Conservation (phyloP, 2,797 vertebrate genomes). For the Amblyraja radiata region DNA sequence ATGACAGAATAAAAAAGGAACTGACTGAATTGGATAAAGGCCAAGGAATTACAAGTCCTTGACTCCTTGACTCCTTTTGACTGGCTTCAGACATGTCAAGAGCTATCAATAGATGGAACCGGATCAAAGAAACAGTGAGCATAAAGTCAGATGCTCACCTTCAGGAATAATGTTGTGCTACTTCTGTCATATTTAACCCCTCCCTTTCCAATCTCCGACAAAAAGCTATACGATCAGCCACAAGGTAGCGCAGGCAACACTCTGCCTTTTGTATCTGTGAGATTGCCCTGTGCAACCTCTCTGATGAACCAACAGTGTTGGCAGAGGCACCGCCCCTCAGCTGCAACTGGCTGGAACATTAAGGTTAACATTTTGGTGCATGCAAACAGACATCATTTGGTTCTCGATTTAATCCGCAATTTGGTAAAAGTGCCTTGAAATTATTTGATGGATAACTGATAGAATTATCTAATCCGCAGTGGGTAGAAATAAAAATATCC, state of each 20-base stretch:
- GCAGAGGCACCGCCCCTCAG: neutral
- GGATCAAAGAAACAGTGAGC: conserved; percentile 12
- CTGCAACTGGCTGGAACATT: neutral
- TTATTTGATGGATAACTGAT: neutral
- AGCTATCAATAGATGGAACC: neutral
- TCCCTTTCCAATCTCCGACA: neutral
- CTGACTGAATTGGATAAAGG: neutral
- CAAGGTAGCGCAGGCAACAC: neutral
- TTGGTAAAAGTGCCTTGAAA: neutral
- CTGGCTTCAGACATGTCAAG: neutral
- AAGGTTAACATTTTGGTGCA: neutral
- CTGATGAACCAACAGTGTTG: neutral
- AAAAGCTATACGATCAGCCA: neutral
- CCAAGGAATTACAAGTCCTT: neutral
- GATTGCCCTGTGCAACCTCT: neutral
- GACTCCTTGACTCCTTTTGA: neutral
- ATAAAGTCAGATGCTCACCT: neutral
- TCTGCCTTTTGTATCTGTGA: neutral
- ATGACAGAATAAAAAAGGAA: neutral
- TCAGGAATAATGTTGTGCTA: neutral
- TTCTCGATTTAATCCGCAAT: neutral
- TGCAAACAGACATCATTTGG: neutral
- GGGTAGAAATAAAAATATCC: neutral
- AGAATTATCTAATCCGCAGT: neutral
- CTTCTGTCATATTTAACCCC: neutral